Base-by-base conservation (phyloP, 2,888 invertebrate genomes). In the Eristalis pertinax region DNA sequence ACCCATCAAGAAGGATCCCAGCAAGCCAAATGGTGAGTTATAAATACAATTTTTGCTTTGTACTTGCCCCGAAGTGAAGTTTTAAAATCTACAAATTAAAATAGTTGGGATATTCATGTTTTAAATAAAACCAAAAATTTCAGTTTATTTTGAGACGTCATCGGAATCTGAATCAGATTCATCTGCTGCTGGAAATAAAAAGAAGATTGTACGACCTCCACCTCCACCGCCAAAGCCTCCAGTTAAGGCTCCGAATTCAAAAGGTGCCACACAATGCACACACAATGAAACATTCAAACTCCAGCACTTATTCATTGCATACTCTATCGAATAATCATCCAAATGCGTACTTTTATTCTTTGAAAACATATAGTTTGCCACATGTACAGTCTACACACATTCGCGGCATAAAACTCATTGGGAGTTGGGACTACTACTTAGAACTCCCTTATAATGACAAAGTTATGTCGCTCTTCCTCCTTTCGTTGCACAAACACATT, bases 21-120 rank as follows among this genome's bases (percentile, higher is more conserved):
- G 91, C 90, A 92, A 91, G 77, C 91, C 92, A 78, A 92, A 90
- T 88, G 92, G 92, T 92, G 90, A 92, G 92, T 92, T 50, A 19
- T 50, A 19, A 50, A 50, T 50, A 50, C 4, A 29, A 3, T 19
- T 50, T 50, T 1, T 19, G 19, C 7, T n/a, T 19, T 19, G 50
- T 50, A 8, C 8, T 19, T 15, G 43, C 5, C 19, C 19, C 19
- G 1, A 8, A 19, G 32, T 32, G 32, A 32, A 32, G 0, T 32
- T 32, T 32, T 32, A 8, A 32, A 32, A 32, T 32, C 10, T 32
- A 10, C 32, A 32, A 32, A 32, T 8, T 50, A 19, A 50, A 50
- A 50, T 50, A 19, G 50, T 50, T 19, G 7, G 19, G 50, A 19
- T 19, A 8, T 50, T 38, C 11, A 8, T 13, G 13, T 38, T 38